phyloP scores from a whole-genome alignment of 2,797 vertebrate species.

The Remorina albescens region DNA sequence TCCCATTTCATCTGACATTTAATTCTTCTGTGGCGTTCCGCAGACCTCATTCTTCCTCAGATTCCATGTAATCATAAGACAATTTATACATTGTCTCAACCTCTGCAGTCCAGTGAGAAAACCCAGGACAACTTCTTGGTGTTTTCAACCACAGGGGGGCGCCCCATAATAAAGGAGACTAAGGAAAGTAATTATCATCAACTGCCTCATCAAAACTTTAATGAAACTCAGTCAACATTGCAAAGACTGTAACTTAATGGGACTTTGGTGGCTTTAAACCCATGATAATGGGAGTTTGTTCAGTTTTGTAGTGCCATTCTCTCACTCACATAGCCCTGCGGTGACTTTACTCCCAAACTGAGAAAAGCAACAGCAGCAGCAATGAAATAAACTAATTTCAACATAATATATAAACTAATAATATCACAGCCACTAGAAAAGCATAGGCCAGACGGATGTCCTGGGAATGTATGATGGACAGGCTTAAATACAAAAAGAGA shows the following conservation, averaged over 20 bases:
- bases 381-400: background rate
- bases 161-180: background rate
- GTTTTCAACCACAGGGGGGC: slow-evolving; percentile 54
- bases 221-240: background rate
- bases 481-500: background rate
- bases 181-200: background rate
- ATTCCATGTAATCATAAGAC: background rate
- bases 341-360: background rate
- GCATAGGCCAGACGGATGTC: too few species aligned
- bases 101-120: background rate
- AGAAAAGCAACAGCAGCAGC: background rate
- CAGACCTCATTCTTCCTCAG: background rate
- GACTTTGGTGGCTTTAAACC: background rate
- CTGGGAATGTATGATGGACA: background rate
- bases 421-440: background rate
- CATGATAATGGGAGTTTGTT: background rate
- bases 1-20: background rate
- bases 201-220: slow-evolving; percentile 1
- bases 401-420: background rate
- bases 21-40: background rate
- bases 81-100: background rate
- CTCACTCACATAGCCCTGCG: background rate
- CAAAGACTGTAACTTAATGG: background rate
- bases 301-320: background rate
- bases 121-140: background rate